Percentiles rank a stretch among this genome's conserved stretches.
These are phyloP conservation scores for Platerodrilus igneus DNA, from an alignment of 2,888 invertebrate species.

Conservation along the genomic window DNA sequence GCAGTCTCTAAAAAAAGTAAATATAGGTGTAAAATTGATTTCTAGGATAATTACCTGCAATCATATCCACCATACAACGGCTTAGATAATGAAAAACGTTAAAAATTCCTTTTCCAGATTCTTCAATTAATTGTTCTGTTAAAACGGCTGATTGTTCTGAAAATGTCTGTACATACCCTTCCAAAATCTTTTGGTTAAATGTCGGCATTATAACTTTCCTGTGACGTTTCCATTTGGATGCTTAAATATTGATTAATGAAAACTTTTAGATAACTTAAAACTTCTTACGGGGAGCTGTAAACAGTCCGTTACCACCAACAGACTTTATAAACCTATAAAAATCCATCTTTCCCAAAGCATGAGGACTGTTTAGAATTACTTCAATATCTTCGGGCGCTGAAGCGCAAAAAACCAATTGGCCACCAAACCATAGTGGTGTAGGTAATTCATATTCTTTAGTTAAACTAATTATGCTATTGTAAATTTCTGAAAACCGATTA, in stretches of 20 bases:
- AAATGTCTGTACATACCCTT: slow-evolving; percentile 58
- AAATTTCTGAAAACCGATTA: slow-evolving; percentile 10
- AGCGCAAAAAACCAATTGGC: slow-evolving; percentile 16
- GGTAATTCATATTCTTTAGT: neutral
- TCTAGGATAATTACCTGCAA: slow-evolving; percentile 51
- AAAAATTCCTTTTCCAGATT: slow-evolving; percentile 44
- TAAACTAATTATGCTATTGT: neutral
- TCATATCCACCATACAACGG: slow-evolving; percentile 58
- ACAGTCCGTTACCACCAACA: slow-evolving; percentile 23
- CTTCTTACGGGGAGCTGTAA: slow-evolving; percentile 28
- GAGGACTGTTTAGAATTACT: slow-evolving; percentile 22
- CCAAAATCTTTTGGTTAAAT: slow-evolving; percentile 59
- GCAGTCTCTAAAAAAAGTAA: slow-evolving; percentile 59
- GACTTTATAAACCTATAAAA: slow-evolving; percentile 20
- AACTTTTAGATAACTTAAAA: neutral
- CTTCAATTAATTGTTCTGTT: slow-evolving; percentile 45
- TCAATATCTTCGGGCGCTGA: slow-evolving; percentile 23
- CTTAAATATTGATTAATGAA: slow-evolving; percentile 40
- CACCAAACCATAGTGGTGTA: slow-evolving; percentile 20
- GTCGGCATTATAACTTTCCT: slow-evolving; percentile 58
- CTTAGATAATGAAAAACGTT: slow-evolving; percentile 54
- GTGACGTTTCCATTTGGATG: slow-evolving; percentile 56
- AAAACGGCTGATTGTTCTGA: slow-evolving; percentile 55
- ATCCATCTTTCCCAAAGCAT: slow-evolving; percentile 24
- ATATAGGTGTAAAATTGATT: neutral